Percentiles rank a stretch among this genome's conserved stretches.
These are phyloP conservation scores for Myiothlypis coronata DNA, from an alignment of 2,797 vertebrate species.

Conservation along the genomic window DNA sequence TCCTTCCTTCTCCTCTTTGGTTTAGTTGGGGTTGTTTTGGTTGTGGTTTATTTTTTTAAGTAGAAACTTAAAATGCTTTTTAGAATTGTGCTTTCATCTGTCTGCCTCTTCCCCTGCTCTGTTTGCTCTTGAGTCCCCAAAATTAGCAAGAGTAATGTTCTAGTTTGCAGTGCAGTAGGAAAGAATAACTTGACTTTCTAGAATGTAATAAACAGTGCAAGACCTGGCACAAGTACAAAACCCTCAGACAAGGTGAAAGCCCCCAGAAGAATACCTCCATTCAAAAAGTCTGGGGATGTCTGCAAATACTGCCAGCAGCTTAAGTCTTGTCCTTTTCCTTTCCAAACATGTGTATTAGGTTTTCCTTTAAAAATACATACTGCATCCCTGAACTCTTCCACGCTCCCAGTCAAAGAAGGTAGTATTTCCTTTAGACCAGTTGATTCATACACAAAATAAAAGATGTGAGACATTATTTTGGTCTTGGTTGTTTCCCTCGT, in stretches of 20 bases:
- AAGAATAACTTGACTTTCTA: slow-evolving; percentile 58
- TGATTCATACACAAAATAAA: slow-evolving; percentile 39
- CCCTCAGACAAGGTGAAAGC: slow-evolving; percentile 60
- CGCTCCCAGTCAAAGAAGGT: slow-evolving; percentile 12
- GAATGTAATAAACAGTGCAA: slow-evolving; percentile 55
- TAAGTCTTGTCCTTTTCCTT: slow-evolving; percentile 43
- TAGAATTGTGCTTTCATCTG: slow-evolving; percentile 20
- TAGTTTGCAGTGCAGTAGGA: slow-evolving; percentile 45
- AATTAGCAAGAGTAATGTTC: slow-evolving; percentile 40
- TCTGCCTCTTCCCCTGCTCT: slow-evolving; percentile 9
- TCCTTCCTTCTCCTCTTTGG: neutral
- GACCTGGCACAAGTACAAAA: slow-evolving; percentile 53
- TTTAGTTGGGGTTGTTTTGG: neutral
- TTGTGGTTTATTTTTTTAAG: neutral
- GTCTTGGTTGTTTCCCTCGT: slow-evolving; percentile 13
- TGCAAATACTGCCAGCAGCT: slow-evolving; percentile 55
- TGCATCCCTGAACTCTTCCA: slow-evolving; percentile 20
- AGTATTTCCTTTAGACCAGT: slow-evolving; percentile 47
- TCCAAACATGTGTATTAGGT: slow-evolving; percentile 49
- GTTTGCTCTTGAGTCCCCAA: slow-evolving; percentile 34
- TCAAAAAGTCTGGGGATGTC: slow-evolving; percentile 58
- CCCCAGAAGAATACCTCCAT: slow-evolving; percentile 65
- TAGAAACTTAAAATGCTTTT: slow-evolving; percentile 4
- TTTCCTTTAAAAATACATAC: slow-evolving; percentile 47
- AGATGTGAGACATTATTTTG: slow-evolving; percentile 43